Conservation (phyloP, 2,113 vertebrate species). For the Callopanchax toddi region DNA sequence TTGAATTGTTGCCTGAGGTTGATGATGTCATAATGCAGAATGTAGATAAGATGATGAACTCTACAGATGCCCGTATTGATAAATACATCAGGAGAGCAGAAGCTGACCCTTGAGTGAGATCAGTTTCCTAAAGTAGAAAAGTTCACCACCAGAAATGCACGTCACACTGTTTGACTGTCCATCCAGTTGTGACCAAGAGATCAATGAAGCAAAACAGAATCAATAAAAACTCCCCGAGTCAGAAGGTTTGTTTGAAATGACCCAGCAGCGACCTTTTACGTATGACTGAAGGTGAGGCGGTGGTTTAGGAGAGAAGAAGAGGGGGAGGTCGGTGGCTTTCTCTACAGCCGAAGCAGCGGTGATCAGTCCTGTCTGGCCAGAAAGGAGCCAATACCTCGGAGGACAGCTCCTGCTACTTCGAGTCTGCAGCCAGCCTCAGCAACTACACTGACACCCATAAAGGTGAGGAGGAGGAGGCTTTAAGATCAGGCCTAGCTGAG, state of each 20-base stretch:
- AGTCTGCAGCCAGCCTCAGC: conserved; percentile 74
- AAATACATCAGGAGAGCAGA: background rate
- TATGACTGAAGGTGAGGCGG: conserved; percentile 65
- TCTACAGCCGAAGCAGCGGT: conserved; percentile 66
- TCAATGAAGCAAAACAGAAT: conserved; percentile 68
- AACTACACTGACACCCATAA: conserved; percentile 72
- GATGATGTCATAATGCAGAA: too few relatives aligned
- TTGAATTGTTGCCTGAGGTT: too few relatives aligned
- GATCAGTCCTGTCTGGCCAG: conserved; percentile 89
- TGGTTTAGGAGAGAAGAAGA: conserved; percentile 3
- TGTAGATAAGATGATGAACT: background rate
- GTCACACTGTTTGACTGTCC: conserved; percentile 58
- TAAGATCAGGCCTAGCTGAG: conserved; percentile 79
- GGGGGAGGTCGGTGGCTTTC: conserved; percentile 41
- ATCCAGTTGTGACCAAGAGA: conserved; percentile 60
- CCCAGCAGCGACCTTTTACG: conserved; percentile 82
- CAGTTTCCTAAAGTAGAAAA: conserved; percentile 30
- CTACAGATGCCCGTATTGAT: background rate
- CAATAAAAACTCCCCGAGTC: conserved; percentile 75
- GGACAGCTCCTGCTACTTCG: conserved; percentile 90
- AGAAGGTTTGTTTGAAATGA: conserved; percentile 66
- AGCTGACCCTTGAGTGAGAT: conserved; percentile 43
- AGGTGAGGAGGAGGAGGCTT: conserved; percentile 72
- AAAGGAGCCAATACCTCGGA: conserved; percentile 82
- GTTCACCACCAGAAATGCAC: conserved; percentile 21